phyloP scores from a whole-genome alignment of 2,797 vertebrate genomes.

The Podarcis lilfordi region DNA sequence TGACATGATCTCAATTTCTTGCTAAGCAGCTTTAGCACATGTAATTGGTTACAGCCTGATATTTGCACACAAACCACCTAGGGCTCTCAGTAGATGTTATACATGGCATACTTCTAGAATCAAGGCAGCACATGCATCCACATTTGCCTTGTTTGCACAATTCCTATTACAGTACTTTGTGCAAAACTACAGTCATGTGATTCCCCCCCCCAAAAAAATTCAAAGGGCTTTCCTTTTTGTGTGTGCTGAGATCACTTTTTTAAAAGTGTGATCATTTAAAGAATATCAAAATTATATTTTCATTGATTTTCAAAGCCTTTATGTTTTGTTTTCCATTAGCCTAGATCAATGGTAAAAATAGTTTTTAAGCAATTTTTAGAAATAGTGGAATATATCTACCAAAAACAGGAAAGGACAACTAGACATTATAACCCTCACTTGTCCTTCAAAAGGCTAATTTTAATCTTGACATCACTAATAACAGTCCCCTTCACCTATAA shows the following conservation, averaged over 20 bases:
- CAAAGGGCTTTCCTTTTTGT: neutral
- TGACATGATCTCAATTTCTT: neutral
- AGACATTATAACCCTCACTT: conserved; percentile 51
- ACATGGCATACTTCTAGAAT: neutral
- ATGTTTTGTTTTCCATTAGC: conserved; percentile 43
- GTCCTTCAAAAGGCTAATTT: conserved; percentile 67
- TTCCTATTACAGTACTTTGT: neutral
- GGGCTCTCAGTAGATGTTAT: neutral
- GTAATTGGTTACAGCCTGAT: neutral
- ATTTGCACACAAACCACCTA: neutral
- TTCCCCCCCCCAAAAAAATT: neutral
- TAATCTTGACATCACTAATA: conserved; percentile 71
- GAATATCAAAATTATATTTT: conserved; percentile 23
- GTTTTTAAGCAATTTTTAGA: conserved; percentile 17
- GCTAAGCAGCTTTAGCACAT: neutral
- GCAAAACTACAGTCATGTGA: neutral
- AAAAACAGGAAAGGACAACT: conserved; percentile 43
- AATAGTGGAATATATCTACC: conserved; percentile 10
- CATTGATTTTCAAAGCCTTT: neutral
- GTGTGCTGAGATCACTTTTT: neutral
- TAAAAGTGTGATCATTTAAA: neutral
- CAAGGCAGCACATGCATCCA: neutral
- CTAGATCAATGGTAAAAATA: conserved; percentile 44
- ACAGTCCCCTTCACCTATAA: conserved; percentile 62
- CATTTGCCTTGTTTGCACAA: neutral